Evolutionary conservation across 2,797 vertebrate genomes (phyloP), one percentile per base, ranked within the genome.

Genomic region (Cuniculus paca): DNA sequence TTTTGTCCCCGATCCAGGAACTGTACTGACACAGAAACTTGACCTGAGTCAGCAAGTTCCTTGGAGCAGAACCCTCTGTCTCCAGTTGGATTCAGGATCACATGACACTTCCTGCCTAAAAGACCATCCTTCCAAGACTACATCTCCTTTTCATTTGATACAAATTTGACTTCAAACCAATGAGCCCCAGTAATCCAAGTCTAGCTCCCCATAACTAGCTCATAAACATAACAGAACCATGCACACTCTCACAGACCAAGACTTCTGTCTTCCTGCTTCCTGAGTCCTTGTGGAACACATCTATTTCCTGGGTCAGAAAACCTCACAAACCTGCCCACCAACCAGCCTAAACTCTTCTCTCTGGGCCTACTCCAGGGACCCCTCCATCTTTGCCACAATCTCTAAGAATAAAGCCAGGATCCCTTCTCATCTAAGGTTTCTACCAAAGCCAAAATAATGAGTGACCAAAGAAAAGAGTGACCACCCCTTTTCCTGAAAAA

Each of bases 381-480:
- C 22, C 81, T 75, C n/a, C 7, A 24, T 58, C 31, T 58, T 81
- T 22, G 60, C 28, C 5, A 20, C 36, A 52, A 52, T 39, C 58
- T 61, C 60, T 84, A 42, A 8, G 24, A 28, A 42, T 68, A 24
- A 91, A 86, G 70, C 34, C 8, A 60, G 31, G 22, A 7, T 80
- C 48, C 28, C 42, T 61, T 45, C 19, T 92, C 34, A 68, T 34
- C 22, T 45, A 83, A 75, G 42, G 11, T 90, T 74, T 74, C 58
- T n/a, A 34, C 26, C 45, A 42, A 95, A 83, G 58, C 56, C 80
- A 94, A 68, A 92, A 58, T 22, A 12, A 83, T 89, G n/a, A n/a
- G n/a, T n/a, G n/a, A 70, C 54, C 2, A 12, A 88, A 88, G 50
- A 48, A 45, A 42, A 45, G 17, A 78, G 9, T 19, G 4, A 3